A percentile compares a stretch with the other conserved stretches of the same genome.
Conservation (phyloP, 2,888 invertebrate species). For the Tetragonula carbonaria region DNA sequence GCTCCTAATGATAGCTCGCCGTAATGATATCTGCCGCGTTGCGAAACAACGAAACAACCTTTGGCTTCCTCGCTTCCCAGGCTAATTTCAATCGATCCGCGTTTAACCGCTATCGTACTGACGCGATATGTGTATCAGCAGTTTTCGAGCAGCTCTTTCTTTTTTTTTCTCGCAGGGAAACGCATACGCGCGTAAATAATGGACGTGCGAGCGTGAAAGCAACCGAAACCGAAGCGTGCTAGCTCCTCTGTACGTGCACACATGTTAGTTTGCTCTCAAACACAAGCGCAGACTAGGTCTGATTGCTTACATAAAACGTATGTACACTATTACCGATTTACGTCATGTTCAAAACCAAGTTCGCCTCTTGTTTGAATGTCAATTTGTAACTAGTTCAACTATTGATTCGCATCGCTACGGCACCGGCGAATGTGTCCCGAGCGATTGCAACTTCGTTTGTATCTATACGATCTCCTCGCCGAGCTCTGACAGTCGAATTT, state of each 20-base stretch:
- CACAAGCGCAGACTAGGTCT: neutral
- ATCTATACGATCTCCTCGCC: neutral
- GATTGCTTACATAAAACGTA: constrained; percentile 35
- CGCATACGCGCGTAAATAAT: neutral
- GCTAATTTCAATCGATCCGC: neutral
- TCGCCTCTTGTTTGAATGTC: constrained; percentile 16
- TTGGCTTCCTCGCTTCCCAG: no score
- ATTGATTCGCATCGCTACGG: constrained; percentile 15
- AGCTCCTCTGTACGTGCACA: neutral
- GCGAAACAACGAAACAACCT: neutral
- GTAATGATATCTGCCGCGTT: no score
- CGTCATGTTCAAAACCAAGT: constrained; percentile 9
- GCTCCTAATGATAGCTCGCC: neutral
- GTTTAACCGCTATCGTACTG: neutral
- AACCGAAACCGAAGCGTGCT: neutral
- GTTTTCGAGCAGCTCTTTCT: neutral
- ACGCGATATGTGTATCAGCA: neutral
- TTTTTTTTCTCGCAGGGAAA: neutral
- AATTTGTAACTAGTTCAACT: constrained; percentile 22
- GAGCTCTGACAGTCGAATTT: neutral
- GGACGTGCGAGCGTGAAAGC: neutral
- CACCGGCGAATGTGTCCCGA: neutral
- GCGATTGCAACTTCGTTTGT: neutral
- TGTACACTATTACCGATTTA: constrained; percentile 22
- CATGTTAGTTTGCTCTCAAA: neutral